Evolutionary conservation across 2,888 invertebrate species (phyloP).

Genomic region (Rhagium mordax): DNA sequence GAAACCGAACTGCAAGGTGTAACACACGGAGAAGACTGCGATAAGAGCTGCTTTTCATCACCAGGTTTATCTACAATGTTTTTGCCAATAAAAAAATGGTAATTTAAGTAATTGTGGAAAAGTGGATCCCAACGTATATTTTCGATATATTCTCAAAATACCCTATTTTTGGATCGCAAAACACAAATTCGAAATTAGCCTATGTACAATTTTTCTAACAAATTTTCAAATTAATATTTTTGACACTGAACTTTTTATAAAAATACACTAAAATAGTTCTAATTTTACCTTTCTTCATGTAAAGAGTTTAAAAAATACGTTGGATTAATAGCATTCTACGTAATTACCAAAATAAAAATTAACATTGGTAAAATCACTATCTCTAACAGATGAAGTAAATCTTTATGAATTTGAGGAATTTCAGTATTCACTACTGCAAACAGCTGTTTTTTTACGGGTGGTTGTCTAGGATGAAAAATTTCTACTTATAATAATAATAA

Average conservation of each 20-base stretch:
- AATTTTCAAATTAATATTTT: background rate
- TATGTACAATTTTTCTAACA: background rate
- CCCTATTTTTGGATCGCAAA: background rate
- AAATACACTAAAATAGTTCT: background rate
- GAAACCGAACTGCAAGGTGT: background rate
- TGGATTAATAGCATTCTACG: background rate
- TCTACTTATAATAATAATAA: no score
- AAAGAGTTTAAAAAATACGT: background rate
- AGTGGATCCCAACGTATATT: background rate
- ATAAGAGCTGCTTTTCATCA: background rate
- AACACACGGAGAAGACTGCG: background rate
- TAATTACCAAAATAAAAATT: background rate
- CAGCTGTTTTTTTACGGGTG: background rate
- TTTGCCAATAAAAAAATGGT: background rate
- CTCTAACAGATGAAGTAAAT: background rate
- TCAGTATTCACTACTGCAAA: background rate
- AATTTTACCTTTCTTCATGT: background rate
- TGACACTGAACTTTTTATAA: background rate
- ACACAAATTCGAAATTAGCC: background rate
- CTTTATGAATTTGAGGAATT: background rate
- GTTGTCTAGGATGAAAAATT: background rate
- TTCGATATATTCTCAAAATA: background rate
- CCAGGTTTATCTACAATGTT: background rate
- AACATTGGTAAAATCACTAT: background rate
- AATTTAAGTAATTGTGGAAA: background rate